These are phyloP conservation scores for Dicerorhinus sumatrensis DNA, from an alignment of 2,113 vertebrate species.

Conservation along the genomic window DNA sequence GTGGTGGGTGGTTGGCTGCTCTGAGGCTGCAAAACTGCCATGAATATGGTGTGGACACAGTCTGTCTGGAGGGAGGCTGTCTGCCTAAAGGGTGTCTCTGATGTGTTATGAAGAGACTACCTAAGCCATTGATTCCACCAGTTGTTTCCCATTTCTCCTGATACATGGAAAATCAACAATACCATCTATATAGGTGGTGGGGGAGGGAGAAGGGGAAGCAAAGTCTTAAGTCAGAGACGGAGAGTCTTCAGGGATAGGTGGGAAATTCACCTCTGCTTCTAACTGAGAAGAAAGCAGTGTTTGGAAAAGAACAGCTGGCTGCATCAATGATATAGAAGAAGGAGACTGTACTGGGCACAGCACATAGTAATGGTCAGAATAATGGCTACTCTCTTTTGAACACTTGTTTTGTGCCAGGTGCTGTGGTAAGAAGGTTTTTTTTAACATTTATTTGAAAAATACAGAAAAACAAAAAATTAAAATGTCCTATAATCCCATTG, in stretches of 20 bases:
- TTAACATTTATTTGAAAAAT: neutral
- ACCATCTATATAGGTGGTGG: rapidly evolving
- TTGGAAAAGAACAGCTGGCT: neutral
- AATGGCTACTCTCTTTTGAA: neutral
- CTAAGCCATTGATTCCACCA: neutral
- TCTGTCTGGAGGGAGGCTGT: rapidly evolving
- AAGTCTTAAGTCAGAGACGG: neutral
- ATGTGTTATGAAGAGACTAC: neutral
- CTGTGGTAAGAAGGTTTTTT: neutral
- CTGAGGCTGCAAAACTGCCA: neutral
- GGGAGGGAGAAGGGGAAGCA: neutral
- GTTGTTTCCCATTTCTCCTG: neutral
- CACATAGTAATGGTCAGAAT: neutral
- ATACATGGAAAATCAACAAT: too few species aligned
- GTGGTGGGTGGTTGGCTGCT: neutral
- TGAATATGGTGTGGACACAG: too few species aligned
- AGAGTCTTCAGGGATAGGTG: neutral
- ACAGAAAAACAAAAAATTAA: neutral
- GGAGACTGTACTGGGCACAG: neutral
- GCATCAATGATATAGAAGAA: neutral
- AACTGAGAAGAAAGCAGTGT: neutral
- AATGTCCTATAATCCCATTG: neutral
- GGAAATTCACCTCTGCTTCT: neutral
- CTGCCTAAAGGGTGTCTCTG: neutral
- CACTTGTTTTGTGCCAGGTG: neutral